Evolutionary conservation across 2,888 invertebrate species (phyloP), one percentile per base, ranked within the genome.

Genomic region (Platycheirus albimanus): DNA sequence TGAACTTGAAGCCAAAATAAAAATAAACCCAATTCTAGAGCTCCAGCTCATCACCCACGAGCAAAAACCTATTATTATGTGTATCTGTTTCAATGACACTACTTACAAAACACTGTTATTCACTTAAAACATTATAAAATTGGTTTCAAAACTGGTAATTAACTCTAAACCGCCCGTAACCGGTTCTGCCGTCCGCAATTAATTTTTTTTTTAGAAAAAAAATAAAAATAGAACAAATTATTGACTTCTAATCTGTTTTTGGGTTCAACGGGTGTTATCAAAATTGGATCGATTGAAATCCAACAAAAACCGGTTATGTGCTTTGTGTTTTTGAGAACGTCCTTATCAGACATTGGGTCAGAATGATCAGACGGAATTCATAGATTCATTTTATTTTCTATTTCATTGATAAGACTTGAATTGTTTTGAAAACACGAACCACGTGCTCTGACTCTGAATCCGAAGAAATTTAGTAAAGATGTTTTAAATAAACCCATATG

Each of bases 211-310:
- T 38, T 13, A 0, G 20, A 38, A 3, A 11, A 54, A 33, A 17
- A 19, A 17, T 1, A n/a, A 24, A 13, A 77, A 64, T 56, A 51
- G 56, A 71, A 77, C 64, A 43, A 74, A 3, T 24, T 41, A 56
- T 75, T 61, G 19, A 70, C 63, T 61, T 67, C 77, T 77, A 64
- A 84, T 79, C 77, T 54, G 63, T 79, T 61, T 64, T 64, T 36
- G 38, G 49, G 83, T 80, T 75, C 83, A 72, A 63, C 63, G 64
- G 69, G 79, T 85, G 72, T 85, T 79, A 86, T 86, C 85, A 76
- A 81, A 81, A 72, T 47, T 81, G 64, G 84, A 79, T 71, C 80
- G 70, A 54, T 64, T 38, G 2, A 45, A 45, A 77, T 64, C 80
- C 47, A 58, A 77, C 61, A 17, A 11, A 38, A 85, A 76, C 84